Percentiles rank a stretch among this genome's conserved stretches.
Conservation (phyloP, 2,113 vertebrate species). For the Tupaia chinensis region DNA sequence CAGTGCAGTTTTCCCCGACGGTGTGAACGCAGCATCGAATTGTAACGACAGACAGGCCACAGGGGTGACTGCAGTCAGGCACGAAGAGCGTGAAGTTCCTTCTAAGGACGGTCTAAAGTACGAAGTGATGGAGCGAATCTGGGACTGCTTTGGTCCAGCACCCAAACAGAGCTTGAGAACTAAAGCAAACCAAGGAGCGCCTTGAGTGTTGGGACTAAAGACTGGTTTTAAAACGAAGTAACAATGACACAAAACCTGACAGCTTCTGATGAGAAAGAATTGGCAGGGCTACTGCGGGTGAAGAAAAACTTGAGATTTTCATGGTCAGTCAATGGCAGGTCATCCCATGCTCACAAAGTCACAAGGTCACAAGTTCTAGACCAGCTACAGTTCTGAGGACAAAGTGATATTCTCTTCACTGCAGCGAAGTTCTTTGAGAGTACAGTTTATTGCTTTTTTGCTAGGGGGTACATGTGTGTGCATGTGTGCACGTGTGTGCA, state of each 20-base stretch:
- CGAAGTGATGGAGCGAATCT: constrained; percentile 4
- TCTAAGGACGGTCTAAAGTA: background rate
- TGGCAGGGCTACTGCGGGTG: background rate
- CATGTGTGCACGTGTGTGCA: no score
- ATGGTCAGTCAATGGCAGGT: background rate
- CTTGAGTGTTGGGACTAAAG: background rate
- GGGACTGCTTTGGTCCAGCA: constrained; percentile 11
- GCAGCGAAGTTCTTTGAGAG: constrained; percentile 16
- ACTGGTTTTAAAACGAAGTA: background rate
- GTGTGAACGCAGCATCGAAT: background rate
- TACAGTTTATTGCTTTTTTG: background rate
- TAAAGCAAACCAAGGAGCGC: background rate
- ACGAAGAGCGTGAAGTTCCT: no score
- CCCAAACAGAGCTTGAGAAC: background rate
- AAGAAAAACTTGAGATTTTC: background rate
- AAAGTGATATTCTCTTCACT: background rate
- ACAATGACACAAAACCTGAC: background rate
- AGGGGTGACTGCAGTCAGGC: background rate
- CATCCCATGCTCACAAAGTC: background rate
- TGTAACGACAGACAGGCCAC: background rate
- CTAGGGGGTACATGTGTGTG: no score
- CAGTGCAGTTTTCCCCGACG: background rate
- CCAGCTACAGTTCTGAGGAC: background rate
- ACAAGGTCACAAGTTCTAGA: background rate
- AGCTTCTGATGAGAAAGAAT: background rate